Evolutionary conservation across 2,797 vertebrate species (phyloP), one percentile per base, ranked within the genome.

Genomic region (Hemitrygon akajei): DNA sequence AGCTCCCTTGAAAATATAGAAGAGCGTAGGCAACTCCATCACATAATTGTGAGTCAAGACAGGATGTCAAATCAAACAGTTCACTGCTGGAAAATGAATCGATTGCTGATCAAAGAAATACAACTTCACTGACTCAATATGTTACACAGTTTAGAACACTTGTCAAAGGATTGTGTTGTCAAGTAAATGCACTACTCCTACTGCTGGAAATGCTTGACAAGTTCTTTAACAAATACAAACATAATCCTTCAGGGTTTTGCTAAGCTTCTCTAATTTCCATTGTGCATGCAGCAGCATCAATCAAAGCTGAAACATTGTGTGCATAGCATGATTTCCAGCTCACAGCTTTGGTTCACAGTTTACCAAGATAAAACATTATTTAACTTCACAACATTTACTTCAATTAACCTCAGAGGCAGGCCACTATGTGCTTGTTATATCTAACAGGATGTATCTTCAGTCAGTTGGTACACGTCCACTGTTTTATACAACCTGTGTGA

Each of bases 351-450:
- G 58, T 87, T 66, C 84, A 89, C 66, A 69, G 86, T 89, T 89
- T 89, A 66, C 86, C 34, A 25, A 89, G 86, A 89, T 66, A 66
- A 89, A 89, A 89, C 86, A 89, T 89, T 89, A 89, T 69, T 89
- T 60, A 89, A 37, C 60, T 63, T 89, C 63, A 89, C 63, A 89
- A 69, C 86, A 69, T 69, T 89, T 89, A 89, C n/a, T 60, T 89
- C 86, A 66, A 89, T 69, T 89, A 89, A 89, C 86, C 86, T 89
- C 60, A 30, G 16, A 22, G 30, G 60, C 37, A 89, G 63, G 6
- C 86, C n/a, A 3, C 37, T 89, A 25, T 89, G n/a, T 34, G 66
- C 60, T 89, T 34, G 66, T n/a, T 66, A 66, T 66, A 89, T 89
- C 86, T 69, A 58, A 86, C 56, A 86, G 56, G 82, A 60, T 7